Percentiles rank a stretch among this genome's conserved stretches.
Evolutionary conservation across 2,797 vertebrate genomes (phyloP).

Genomic region (Mormyrus hasselquistii): DNA sequence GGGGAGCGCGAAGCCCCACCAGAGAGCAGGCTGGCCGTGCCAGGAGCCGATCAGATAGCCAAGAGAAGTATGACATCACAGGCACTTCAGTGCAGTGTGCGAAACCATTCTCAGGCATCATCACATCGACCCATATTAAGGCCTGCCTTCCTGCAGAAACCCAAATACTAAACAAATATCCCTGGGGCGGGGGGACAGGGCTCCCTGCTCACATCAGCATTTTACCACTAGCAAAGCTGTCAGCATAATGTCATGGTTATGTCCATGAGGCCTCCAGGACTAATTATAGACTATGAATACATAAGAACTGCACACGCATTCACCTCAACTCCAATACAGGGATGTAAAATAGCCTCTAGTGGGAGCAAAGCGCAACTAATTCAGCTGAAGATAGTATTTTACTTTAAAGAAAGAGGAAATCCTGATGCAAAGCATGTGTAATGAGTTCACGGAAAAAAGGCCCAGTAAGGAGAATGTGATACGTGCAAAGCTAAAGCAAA

Average conservation of each 20-base stretch:
- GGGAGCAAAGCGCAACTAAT: not conserved
- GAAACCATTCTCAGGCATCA: slow-evolving; percentile 28
- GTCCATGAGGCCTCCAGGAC: not conserved
- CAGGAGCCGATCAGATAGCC: slow-evolving; percentile 43
- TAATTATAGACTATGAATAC: slow-evolving; percentile 1
- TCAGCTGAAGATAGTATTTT: slow-evolving; percentile 3
- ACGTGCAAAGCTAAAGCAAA: not conserved
- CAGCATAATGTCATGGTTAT: slow-evolving; percentile 2
- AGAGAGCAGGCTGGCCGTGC: not conserved
- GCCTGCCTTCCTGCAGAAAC: not conserved
- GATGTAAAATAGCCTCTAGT: not conserved
- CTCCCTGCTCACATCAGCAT: not conserved
- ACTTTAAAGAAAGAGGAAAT: not conserved
- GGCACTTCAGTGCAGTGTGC: slow-evolving; percentile 16
- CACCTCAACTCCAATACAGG: not conserved
- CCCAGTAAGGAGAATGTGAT: not conserved
- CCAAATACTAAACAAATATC: not conserved
- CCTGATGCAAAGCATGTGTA: not conserved
- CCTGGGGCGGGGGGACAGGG: too few relatives aligned
- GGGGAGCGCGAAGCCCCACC: not conserved
- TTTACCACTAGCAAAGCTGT: not conserved
- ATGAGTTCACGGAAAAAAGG: not conserved
- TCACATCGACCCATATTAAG: slow-evolving; percentile 2
- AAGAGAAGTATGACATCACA: slow-evolving; percentile 38
- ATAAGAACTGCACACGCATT: not conserved